These are phyloP conservation scores for Melanotaenia parkinsoni DNA, from an alignment of 2,797 vertebrate genomes.

Conservation along the genomic window DNA sequence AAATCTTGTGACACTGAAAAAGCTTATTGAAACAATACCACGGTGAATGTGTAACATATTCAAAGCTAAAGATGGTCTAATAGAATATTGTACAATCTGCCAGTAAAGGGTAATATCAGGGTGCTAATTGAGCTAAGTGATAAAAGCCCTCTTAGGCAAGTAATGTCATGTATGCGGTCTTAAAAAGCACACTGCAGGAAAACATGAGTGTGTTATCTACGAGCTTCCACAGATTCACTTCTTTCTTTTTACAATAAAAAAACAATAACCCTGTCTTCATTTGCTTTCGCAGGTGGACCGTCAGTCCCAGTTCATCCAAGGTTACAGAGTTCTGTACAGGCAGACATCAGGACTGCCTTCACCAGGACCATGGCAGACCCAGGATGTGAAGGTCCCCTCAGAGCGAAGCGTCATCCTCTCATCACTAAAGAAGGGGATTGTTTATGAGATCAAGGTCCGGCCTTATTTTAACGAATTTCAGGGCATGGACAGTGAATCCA, in stretches of 20 bases:
- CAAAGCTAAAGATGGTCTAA: too few species aligned
- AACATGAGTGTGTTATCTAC: conserved; percentile 30
- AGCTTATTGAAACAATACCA: too few species aligned
- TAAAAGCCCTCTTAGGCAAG: conserved; percentile 68
- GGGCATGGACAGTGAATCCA: conserved; percentile 97
- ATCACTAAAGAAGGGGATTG: conserved; percentile 92
- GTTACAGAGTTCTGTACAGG: conserved; percentile 94
- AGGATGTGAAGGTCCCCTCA: conserved; percentile 93
- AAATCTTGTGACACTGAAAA: too few species aligned
- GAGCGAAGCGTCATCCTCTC: conserved; percentile 91
- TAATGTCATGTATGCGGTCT: conserved; percentile 48
- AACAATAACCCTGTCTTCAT: conserved; percentile 11
- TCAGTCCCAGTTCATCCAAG: conserved; percentile 98
- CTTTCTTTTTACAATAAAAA: conserved; percentile 16
- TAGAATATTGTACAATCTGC: conserved; percentile 26
- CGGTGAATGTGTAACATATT: too few species aligned
- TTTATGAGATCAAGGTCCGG: conserved; percentile 96
- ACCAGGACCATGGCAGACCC: conserved; percentile 89
- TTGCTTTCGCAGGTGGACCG: conserved; percentile 89
- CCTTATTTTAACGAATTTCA: conserved; percentile 99
- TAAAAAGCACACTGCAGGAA: conserved; percentile 33
- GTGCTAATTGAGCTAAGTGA: conserved; percentile 69
- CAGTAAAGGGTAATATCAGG: conserved; percentile 61
- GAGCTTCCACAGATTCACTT: conserved; percentile 1
- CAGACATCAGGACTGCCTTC: conserved; percentile 90